A percentile compares a stretch with the other conserved stretches of the same genome.
Conservation (phyloP, 2,888 invertebrate species). For the Thera obeliscata region DNA sequence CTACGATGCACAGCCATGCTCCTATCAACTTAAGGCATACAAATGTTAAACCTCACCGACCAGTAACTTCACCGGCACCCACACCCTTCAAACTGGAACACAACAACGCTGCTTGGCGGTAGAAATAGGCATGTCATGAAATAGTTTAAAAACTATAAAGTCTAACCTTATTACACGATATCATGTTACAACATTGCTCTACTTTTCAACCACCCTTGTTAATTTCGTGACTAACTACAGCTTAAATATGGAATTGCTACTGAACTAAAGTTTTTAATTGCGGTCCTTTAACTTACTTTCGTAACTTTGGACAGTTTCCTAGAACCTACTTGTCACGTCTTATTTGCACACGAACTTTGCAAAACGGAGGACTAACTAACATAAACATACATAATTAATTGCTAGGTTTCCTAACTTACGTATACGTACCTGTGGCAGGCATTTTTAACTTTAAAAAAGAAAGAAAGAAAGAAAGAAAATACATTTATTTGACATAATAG, state of each 20-base stretch:
- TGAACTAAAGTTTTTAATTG: slow-evolving; percentile 31
- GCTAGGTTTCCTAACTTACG: background rate
- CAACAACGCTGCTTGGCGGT: no score
- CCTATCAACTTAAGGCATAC: no score
- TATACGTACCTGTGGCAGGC: background rate
- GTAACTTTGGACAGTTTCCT: slow-evolving; percentile 17
- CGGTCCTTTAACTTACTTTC: slow-evolving; percentile 24
- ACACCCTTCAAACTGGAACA: no score
- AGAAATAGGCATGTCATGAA: no score
- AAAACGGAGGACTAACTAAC: slow-evolving; percentile 33
- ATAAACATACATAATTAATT: slow-evolving; percentile 26
- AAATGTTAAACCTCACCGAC: no score
- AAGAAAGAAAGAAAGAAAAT: no score
- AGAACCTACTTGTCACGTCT: slow-evolving; percentile 30
- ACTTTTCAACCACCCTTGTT: slow-evolving; percentile 19
- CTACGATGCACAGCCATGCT: no score
- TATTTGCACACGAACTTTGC: slow-evolving; percentile 34
- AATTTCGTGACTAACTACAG: slow-evolving; percentile 16
- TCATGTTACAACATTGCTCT: slow-evolving; percentile 18
- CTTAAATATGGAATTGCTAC: slow-evolving; percentile 20
- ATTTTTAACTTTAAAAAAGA: no score
- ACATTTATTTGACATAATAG: no score
- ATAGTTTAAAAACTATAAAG: no score
- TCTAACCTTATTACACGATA: background rate
- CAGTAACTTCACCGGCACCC: no score